phyloP scores from a whole-genome alignment of 2,113 vertebrate species.

The Dicrurus megarhynchus region DNA sequence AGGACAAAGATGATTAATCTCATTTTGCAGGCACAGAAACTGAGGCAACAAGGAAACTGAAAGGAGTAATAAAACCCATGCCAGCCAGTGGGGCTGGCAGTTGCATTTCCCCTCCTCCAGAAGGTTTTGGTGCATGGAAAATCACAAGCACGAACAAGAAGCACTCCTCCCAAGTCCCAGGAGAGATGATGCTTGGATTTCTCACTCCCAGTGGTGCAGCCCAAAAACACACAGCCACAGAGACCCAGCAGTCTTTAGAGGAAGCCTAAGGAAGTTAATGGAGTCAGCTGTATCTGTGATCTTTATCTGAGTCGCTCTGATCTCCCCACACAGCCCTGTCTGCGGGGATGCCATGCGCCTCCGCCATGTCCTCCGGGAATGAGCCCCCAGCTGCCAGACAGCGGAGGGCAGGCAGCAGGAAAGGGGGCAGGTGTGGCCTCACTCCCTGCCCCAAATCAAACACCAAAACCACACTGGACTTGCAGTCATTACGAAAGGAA shows the following conservation, averaged over 20 bases:
- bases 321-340: neutral
- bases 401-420: neutral
- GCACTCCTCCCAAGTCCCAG: neutral
- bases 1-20: neutral
- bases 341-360: neutral
- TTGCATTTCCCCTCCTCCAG: neutral
- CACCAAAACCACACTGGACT: neutral
- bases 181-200: neutral
- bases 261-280: neutral
- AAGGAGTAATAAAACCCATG: neutral
- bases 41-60: neutral
- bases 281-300: neutral
- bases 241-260: neutral
- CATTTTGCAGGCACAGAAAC: neutral
- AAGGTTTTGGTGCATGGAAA: neutral
- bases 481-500: neutral
- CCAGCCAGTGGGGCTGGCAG: neutral
- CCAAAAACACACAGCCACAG: neutral
- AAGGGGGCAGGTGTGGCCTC: neutral
- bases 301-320: neutral
- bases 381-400: neutral
- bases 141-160: fast-evolving
- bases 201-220: neutral
- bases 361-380: fast-evolving
- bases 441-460: neutral